A percentile compares a stretch with the other conserved stretches of the same genome.
phyloP scores from a whole-genome alignment of 1,140 invertebrate genomes.

The Zaprionus capensis region DNA sequence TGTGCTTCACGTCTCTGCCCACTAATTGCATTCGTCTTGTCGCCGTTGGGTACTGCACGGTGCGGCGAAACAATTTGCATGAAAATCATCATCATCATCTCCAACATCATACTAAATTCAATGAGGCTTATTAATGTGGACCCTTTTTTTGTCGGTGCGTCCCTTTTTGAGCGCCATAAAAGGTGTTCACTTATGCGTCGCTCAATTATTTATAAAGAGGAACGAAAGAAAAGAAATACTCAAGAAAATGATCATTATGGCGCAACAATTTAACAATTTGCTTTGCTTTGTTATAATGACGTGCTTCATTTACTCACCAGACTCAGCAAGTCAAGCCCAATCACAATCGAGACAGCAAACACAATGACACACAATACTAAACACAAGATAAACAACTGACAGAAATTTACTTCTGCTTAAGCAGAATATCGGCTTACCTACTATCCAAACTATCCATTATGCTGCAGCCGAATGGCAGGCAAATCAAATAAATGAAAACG shows the following conservation, averaged over 20 bases:
- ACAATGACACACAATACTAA: constrained; percentile 29
- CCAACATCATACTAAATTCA: constrained; percentile 60
- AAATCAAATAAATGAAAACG: constrained; percentile 36
- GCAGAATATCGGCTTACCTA: constrained; percentile 29
- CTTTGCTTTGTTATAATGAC: constrained; percentile 18
- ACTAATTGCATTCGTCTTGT: constrained; percentile 57
- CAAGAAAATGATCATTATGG: constrained; percentile 26
- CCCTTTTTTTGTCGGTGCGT: constrained; percentile 7
- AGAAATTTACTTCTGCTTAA: not conserved
- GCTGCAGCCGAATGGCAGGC: not conserved
- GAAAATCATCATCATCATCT: constrained; percentile 59
- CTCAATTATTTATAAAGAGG: constrained; percentile 72
- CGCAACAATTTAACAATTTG: constrained; percentile 10
- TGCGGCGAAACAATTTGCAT: constrained; percentile 54
- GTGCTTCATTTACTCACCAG: constrained; percentile 3
- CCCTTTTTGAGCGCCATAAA: constrained; percentile 30
- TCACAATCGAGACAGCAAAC: not conserved
- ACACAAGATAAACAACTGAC: constrained; percentile 23
- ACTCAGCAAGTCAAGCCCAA: constrained; percentile 10
- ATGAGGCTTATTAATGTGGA: constrained; percentile 68
- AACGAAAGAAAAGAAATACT: constrained; percentile 3
- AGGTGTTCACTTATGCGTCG: constrained; percentile 56
- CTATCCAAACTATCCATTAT: constrained; percentile 31
- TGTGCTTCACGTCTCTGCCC: not conserved
- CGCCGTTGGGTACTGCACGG: constrained; percentile 33